Percentiles rank a stretch among this genome's conserved stretches.
These are phyloP conservation scores for Pseudococcus longispinus DNA, from an alignment of 2,888 invertebrate species.

Conservation along the genomic window DNA sequence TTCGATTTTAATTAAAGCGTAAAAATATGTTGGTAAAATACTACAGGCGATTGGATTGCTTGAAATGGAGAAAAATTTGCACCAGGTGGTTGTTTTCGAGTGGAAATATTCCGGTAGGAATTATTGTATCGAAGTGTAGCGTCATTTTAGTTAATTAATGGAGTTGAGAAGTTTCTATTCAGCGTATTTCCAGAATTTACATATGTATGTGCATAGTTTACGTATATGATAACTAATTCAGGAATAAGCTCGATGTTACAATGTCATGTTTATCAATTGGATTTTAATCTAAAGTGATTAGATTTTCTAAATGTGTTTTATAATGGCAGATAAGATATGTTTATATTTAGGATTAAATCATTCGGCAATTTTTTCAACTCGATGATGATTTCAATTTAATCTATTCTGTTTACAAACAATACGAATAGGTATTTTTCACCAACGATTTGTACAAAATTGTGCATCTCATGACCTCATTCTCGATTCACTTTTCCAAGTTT, in stretches of 20 bases:
- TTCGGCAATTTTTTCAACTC: too few species aligned
- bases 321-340: neutral
- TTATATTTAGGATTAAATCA: neutral
- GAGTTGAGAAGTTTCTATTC: neutral
- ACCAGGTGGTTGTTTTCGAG: neutral
- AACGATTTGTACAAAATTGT: too few species aligned
- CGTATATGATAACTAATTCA: neutral
- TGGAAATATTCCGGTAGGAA: neutral
- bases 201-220: neutral
- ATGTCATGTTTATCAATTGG: neutral
- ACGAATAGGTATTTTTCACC: too few species aligned
- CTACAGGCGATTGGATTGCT: neutral
- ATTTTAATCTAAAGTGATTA: neutral
- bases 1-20: neutral
- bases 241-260: neutral
- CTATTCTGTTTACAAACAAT: too few species aligned
- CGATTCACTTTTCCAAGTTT: neutral
- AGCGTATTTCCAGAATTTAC: neutral
- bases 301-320: too few species aligned
- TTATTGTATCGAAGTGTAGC: neutral
- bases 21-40: neutral
- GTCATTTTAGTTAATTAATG: neutral
- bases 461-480: too few species aligned
- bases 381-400: too few species aligned
- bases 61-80: neutral